A percentile compares a stretch with the other conserved stretches of the same genome.
Evolutionary conservation across 2,797 vertebrate genomes (phyloP).

Genomic region (Philypnodon macrostomus): DNA sequence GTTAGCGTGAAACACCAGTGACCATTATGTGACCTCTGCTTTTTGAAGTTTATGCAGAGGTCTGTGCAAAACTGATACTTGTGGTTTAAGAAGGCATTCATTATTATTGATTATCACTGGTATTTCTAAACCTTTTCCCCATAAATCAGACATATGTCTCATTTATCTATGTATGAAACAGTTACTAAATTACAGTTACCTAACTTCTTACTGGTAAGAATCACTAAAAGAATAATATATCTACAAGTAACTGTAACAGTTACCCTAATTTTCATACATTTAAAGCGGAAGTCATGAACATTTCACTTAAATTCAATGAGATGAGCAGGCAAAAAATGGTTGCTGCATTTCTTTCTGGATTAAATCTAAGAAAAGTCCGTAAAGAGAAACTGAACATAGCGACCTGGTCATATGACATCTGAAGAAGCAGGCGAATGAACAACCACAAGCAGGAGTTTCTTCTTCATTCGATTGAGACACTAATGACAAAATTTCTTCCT

Average conservation of each 20-base stretch:
- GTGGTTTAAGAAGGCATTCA: no score
- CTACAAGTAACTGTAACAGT: background rate
- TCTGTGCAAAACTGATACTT: no score
- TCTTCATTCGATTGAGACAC: conserved; percentile 40
- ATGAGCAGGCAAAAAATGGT: conserved; percentile 36
- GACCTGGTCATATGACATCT: conserved; percentile 44
- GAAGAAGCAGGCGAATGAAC: conserved; percentile 7
- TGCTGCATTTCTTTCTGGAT: conserved; percentile 32
- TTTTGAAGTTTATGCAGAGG: no score
- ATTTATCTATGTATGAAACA: no score
- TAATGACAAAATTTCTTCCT: conserved; percentile 56
- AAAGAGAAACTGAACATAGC: conserved; percentile 53
- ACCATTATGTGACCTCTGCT: no score
- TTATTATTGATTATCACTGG: no score
- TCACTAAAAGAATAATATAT: no score
- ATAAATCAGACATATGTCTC: no score
- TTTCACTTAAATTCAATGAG: conserved; percentile 34
- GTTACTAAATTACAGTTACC: no score
- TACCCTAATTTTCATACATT: background rate
- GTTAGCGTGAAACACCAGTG: background rate
- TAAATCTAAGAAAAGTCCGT: conserved; percentile 19
- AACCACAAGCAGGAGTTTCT: conserved; percentile 22
- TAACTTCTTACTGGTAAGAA: no score
- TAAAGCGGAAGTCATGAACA: conserved; percentile 20
- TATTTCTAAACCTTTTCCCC: no score